A percentile compares a stretch with the other conserved stretches of the same genome.
Conservation (phyloP, 2,113 vertebrate genomes). For the Oryzias javanicus region DNA sequence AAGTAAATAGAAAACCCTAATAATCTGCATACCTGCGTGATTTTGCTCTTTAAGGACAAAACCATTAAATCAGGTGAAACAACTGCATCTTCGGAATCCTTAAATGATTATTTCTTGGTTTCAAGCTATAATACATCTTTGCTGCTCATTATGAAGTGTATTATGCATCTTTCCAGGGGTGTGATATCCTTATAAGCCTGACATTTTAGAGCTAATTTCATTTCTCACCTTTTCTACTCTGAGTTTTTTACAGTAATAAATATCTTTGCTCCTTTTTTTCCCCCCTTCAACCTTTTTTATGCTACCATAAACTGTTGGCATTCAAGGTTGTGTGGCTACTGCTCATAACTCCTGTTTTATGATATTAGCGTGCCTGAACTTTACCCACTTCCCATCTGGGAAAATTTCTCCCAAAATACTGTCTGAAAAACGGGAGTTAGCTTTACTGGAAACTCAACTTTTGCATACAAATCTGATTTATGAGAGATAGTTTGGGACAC, state of each 20-base stretch:
- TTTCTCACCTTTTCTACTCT: conserved; percentile 8
- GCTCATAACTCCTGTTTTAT: conserved; percentile 1
- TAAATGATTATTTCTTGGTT: conserved; percentile 23
- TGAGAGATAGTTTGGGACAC: too few relatives aligned
- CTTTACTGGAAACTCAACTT: too few relatives aligned
- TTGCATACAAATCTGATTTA: too few relatives aligned
- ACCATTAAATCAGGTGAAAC: conserved; percentile 24
- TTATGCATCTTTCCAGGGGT: conserved; percentile 10
- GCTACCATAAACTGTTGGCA: not conserved
- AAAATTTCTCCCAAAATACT: too few relatives aligned
- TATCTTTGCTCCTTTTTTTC: not conserved
- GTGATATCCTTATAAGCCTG: conserved; percentile 17
- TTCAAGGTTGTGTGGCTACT: not conserved
- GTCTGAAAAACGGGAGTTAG: too few relatives aligned
- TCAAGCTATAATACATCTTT: not conserved
- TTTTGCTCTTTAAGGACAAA: not conserved
- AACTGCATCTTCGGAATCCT: conserved; percentile 5
- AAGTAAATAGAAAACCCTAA: too few relatives aligned
- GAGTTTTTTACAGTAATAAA: conserved; percentile 16
- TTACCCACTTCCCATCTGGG: not conserved
- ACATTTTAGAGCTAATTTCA: conserved; percentile 35
- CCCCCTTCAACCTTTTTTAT: not conserved
- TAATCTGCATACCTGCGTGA: too few relatives aligned
- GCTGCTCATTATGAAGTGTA: conserved; percentile 19
- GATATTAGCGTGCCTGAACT: conserved; percentile 10